Base-by-base conservation (phyloP, 2,113 vertebrate genomes). In the Butorides virescens region DNA sequence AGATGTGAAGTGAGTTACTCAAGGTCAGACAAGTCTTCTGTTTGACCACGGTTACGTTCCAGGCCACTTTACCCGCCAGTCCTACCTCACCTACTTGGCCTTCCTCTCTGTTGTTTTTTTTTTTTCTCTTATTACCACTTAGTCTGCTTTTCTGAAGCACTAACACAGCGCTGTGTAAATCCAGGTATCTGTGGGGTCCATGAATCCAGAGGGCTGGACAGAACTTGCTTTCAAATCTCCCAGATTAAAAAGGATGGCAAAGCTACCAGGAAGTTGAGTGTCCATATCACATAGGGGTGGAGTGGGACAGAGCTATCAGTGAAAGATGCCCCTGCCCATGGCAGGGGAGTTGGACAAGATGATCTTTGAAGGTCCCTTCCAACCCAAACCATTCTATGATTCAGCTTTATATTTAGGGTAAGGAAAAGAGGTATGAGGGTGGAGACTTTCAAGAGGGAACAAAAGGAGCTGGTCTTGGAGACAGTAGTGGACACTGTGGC, bases 341-440 rank as follows among this genome's bases (percentile, higher is more conserved):
- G 22, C 27, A 49, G 15, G 7, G 7, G 2, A 3, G 2, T 46
- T 62, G 27, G 13, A 47, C 2, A 1, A 67, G 22, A 32, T 34
- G 44, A 16, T 46, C 37, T 71, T 61, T 79, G 19, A 61, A 47
- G 32, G 39, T 42, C 47, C 29, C 19, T 93, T 78, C 18, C 11
- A 80, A 62, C 10, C 5, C 15, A 46, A 76, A 61, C 27, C 6
- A 25, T 42, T 56, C 26, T 32, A 50, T 73, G 53, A 49, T 61
- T 84, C 32, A 23, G 30, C 53, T 65, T 44, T 53, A 15, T 59
- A 52, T 44, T 52, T 52, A n/a, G 5, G 17, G 32, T 76, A 87
- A 88, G 21, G 26, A 78, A 84, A 87, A 88, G 9, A 58, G 7
- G 4, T 62, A 19, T 75, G 56, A 91, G 52, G 27, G 46, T 79